A percentile compares a stretch with the other conserved stretches of the same genome.
Evolutionary conservation across 2,113 vertebrate genomes (phyloP).

Genomic region (Actinemys pallida): DNA sequence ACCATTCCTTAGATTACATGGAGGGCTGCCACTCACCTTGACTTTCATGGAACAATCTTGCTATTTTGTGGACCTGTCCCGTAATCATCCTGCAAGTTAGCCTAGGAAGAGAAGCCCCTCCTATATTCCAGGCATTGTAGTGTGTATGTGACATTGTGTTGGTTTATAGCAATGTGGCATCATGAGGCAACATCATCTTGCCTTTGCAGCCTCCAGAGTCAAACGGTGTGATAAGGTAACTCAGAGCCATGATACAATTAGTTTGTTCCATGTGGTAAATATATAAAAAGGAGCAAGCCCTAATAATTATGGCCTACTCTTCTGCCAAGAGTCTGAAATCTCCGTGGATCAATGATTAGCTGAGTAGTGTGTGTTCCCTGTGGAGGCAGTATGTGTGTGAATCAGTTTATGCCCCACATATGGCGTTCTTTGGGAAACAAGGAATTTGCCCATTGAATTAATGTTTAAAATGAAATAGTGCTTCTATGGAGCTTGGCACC

Average conservation of each 20-base stretch:
- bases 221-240: neutral
- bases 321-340: slow-evolving; percentile 17
- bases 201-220: neutral
- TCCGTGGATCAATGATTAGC: neutral
- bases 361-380: neutral
- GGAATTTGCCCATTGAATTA: slow-evolving; percentile 19
- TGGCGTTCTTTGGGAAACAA: neutral
- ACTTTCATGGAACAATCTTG: neutral
- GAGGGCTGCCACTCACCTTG: neutral
- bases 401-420: neutral
- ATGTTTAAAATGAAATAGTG: neutral
- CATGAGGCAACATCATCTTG: neutral
- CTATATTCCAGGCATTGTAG: neutral
- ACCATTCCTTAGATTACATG: neutral
- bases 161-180: neutral
- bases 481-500: neutral
- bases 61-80: neutral
- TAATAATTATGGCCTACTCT: neutral
- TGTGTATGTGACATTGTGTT: rapidly evolving
- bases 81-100: neutral
- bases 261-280: neutral
- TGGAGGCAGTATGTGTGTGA: neutral
- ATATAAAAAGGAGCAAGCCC: neutral
- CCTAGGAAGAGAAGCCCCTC: neutral
- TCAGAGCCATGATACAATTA: neutral